Conservation (phyloP, 2,888 invertebrate species). For the Mythimna impura region DNA sequence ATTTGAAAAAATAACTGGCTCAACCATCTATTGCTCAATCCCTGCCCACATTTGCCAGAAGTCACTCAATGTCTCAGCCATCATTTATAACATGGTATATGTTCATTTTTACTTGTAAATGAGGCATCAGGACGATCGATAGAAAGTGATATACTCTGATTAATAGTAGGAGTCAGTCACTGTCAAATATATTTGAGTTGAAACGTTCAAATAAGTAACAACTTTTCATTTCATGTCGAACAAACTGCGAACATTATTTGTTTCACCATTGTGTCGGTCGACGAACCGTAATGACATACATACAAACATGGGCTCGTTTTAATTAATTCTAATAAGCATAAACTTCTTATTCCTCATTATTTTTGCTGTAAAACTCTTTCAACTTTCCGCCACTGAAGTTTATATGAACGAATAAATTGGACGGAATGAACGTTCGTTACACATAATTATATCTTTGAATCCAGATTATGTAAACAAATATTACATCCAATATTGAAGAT, state of each 20-base stretch:
- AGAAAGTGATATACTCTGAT: slow-evolving; percentile 58
- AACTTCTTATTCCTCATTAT: slow-evolving; percentile 49
- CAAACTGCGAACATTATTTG: slow-evolving; percentile 9
- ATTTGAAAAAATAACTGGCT: slow-evolving; percentile 14
- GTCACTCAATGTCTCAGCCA: slow-evolving; percentile 57
- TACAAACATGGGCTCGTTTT: slow-evolving; percentile 36
- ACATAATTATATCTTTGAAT: slow-evolving; percentile 39
- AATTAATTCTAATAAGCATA: slow-evolving; percentile 52
- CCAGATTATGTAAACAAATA: slow-evolving; percentile 51
- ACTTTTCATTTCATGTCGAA: slow-evolving; percentile 48
- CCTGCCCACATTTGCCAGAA: slow-evolving; percentile 35
- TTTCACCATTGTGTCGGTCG: slow-evolving; percentile 51
- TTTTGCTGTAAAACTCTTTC: slow-evolving; percentile 39
- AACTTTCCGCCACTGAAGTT: slow-evolving; percentile 25
- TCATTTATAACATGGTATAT: slow-evolving; percentile 40
- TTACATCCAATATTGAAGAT: slow-evolving; percentile 31
- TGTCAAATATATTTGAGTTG: slow-evolving; percentile 50
- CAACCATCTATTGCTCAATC: slow-evolving; percentile 30
- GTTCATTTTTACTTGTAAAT: slow-evolving; percentile 42
- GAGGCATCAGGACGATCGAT: slow-evolving; percentile 50
- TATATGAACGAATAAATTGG: slow-evolving; percentile 31
- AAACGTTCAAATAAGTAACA: slow-evolving; percentile 42
- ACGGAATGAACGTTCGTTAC: slow-evolving; percentile 36
- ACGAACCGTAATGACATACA: slow-evolving; percentile 34
- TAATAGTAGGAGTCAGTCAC: slow-evolving; percentile 50